These are phyloP conservation scores for Lutra lutra DNA, from an alignment of 2,797 vertebrate species.

Conservation along the genomic window DNA sequence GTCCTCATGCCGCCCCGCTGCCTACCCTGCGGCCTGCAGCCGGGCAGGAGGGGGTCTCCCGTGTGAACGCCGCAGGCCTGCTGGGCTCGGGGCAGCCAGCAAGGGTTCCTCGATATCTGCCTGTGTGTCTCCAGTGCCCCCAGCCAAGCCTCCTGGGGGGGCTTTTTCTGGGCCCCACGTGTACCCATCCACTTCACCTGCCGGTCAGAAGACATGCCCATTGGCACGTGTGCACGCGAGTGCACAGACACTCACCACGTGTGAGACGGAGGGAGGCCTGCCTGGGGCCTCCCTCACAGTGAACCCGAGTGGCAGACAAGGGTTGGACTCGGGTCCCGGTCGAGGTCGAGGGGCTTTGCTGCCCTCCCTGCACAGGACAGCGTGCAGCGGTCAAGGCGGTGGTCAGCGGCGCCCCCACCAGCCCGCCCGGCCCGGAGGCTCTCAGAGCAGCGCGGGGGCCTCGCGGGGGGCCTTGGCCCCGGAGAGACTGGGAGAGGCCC, in stretches of 20 bases:
- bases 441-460: background rate
- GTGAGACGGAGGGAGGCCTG: background rate
- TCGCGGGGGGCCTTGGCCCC: background rate
- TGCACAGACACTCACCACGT: too few species aligned
- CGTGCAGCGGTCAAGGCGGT: too few species aligned
- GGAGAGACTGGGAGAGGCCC: background rate
- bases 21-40: background rate
- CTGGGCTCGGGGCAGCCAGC: background rate
- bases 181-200: too few species aligned
- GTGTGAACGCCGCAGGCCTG: accelerated
- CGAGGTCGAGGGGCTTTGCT: background rate
- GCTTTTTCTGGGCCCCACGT: background rate
- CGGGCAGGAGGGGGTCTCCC: accelerated
- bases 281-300: background rate
- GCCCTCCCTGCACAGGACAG: background rate
- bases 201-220: background rate
- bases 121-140: background rate
- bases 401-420: background rate
- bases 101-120: background rate
- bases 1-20: accelerated
- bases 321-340: background rate
- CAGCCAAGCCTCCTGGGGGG: background rate
- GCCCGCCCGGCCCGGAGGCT: background rate
- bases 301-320: background rate
- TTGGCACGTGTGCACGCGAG: too few species aligned